These are phyloP conservation scores for Teleogryllus oceanicus DNA, from an alignment of 2,888 invertebrate genomes.

Conservation along the genomic window DNA sequence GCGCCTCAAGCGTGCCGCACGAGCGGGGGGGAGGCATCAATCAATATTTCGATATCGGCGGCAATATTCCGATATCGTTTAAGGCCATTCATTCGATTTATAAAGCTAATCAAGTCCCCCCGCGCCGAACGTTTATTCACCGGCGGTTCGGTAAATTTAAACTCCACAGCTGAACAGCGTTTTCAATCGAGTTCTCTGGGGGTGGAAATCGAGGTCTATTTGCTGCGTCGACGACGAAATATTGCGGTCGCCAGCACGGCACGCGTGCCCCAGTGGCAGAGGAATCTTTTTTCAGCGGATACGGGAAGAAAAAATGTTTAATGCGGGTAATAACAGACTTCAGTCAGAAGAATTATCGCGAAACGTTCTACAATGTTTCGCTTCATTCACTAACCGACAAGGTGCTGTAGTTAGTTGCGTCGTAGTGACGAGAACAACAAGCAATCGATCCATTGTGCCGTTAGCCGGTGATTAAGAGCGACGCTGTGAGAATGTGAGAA, in stretches of 20 bases:
- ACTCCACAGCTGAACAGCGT: neutral
- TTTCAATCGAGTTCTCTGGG: neutral
- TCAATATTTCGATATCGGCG: slow-evolving; percentile 18
- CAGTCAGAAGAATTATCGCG: too few species aligned
- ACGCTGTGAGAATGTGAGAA: too few species aligned
- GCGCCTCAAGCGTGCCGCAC: neutral
- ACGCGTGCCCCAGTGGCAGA: neutral
- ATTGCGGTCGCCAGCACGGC: neutral
- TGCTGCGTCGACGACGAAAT: neutral
- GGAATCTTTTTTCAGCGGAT: neutral
- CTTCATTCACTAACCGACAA: too few species aligned
- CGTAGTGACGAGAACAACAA: too few species aligned
- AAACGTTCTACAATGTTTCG: too few species aligned
- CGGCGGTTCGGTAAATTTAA: neutral
- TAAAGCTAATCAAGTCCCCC: neutral
- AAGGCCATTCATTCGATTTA: slow-evolving; percentile 10
- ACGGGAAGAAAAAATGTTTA: neutral
- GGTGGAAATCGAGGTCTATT: slow-evolving; percentile 2
- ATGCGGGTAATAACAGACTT: too few species aligned
- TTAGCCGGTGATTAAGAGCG: too few species aligned
- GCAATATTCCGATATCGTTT: neutral
- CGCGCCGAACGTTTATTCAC: neutral
- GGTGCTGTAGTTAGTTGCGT: too few species aligned
- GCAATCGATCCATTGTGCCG: too few species aligned
- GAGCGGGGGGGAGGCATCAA: neutral